Conservation (phyloP, 2,888 invertebrate genomes). For the Tupiocoris notatus region DNA sequence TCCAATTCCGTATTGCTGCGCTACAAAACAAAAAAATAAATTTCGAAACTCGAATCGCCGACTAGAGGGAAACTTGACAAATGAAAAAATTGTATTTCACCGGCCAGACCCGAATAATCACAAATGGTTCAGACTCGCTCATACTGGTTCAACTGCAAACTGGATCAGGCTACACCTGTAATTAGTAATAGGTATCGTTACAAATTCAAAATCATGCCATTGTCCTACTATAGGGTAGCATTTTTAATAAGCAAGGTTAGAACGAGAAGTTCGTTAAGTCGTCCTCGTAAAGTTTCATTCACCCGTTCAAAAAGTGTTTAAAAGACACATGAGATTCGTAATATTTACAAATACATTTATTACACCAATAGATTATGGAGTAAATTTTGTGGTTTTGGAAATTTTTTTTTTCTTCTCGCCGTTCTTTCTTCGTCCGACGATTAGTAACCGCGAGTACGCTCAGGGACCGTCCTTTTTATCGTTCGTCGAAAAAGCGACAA, state of each 20-base stretch:
- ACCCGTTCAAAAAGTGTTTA: conserved; percentile 18
- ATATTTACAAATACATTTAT: conserved; percentile 36
- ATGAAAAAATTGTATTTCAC: too few relatives aligned
- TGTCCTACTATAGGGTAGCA: conserved; percentile 12
- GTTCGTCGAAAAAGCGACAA: too few relatives aligned
- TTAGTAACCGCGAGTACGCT: neutral
- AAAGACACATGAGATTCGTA: conserved; percentile 33
- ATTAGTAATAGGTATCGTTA: neutral
- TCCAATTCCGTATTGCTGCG: too few relatives aligned
- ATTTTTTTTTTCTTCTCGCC: neutral
- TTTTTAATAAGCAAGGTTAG: conserved; percentile 16
- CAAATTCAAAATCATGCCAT: conserved; percentile 6
- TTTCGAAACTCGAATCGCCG: too few relatives aligned
- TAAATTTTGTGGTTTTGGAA: conserved; percentile 4
- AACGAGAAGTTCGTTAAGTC: conserved; percentile 30
- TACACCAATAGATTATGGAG: conserved; percentile 35
- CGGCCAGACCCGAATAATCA: neutral
- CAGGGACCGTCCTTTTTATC: neutral
- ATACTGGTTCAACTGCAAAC: neutral
- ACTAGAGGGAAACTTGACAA: too few relatives aligned
- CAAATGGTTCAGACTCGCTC: neutral
- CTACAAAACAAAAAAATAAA: too few relatives aligned
- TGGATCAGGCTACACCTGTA: neutral
- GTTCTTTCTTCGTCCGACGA: neutral
- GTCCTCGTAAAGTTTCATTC: conserved; percentile 22